Evolutionary conservation across 2,888 invertebrate species (phyloP).

Genomic region (Leptinotarsa haldemani): DNA sequence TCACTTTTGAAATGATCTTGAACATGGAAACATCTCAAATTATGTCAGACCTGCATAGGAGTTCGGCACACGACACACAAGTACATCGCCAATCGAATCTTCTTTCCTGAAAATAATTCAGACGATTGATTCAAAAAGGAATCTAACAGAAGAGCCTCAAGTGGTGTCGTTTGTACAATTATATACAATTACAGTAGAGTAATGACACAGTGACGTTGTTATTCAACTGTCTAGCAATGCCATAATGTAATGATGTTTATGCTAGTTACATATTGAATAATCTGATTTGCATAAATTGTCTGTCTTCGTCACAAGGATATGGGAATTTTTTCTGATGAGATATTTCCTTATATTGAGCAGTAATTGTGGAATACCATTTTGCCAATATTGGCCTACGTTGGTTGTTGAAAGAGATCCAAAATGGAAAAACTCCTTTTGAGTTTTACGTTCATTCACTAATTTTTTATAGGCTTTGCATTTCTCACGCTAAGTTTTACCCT

Average conservation of each 20-base stretch:
- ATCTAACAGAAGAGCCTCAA: conserved; percentile 25
- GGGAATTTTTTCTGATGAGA: neutral
- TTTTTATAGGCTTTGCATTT: too few relatives aligned
- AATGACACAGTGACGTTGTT: conserved; percentile 28
- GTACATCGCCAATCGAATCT: neutral
- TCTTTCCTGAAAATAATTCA: neutral
- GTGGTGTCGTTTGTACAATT: conserved; percentile 28
- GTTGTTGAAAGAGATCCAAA: neutral
- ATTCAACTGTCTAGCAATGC: conserved; percentile 30
- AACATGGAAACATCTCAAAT: neutral
- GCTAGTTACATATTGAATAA: conserved; percentile 18
- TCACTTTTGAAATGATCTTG: conserved; percentile 2
- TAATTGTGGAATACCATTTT: neutral
- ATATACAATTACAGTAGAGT: conserved; percentile 26
- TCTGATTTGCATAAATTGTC: conserved; percentile 15
- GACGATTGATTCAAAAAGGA: neutral
- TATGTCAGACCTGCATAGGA: neutral
- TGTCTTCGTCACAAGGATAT: neutral
- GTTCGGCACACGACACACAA: conserved; percentile 2
- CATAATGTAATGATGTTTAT: conserved; percentile 12
- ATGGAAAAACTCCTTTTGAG: neutral
- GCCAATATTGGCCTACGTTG: neutral
- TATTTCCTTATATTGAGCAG: neutral
- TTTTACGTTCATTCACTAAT: too few relatives aligned
- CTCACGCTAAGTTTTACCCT: too few relatives aligned